A percentile compares a stretch with the other conserved stretches of the same genome.
phyloP scores from a whole-genome alignment of 2,113 vertebrate genomes.

The Pseudopodoces humilis region DNA sequence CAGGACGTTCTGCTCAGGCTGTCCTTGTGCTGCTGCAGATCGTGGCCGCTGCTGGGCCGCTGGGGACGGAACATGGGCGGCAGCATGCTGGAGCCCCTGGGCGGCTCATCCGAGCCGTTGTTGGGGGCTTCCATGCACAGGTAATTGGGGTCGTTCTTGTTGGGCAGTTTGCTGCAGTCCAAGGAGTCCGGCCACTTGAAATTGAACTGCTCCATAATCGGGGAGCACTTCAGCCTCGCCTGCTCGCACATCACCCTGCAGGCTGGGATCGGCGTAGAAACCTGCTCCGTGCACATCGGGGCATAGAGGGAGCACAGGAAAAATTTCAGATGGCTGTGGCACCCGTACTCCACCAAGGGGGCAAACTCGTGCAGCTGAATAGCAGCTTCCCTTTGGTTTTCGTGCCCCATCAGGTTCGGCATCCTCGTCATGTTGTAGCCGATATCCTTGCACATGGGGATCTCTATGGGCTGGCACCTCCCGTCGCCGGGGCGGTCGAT shows the following conservation, averaged over 20 bases:
- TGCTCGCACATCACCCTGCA: conserved; percentile 97
- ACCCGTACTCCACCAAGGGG: conserved; percentile 94
- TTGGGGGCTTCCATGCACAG: conserved; percentile 98
- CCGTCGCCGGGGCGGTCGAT: conserved; percentile 87
- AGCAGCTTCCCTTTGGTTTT: conserved; percentile 89
- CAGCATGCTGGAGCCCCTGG: conserved; percentile 85
- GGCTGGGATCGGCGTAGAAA: conserved; percentile 94
- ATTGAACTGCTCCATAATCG: conserved; percentile 93
- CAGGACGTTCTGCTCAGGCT: conserved; percentile 75
- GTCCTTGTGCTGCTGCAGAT: conserved; percentile 78
- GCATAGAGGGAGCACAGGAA: conserved; percentile 96
- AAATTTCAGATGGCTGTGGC: conserved; percentile 92
- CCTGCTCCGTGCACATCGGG: conserved; percentile 98
- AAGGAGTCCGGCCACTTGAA: conserved; percentile 95
- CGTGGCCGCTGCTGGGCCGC: conserved; percentile 80
- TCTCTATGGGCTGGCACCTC: conserved; percentile 90
- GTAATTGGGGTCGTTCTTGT: conserved; percentile 95
- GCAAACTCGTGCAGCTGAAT: conserved; percentile 94
- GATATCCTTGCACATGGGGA: conserved; percentile 95
- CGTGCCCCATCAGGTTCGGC: conserved; percentile 96
- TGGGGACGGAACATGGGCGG: conserved; percentile 87
- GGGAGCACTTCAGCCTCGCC: conserved; percentile 90
- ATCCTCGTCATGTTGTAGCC: conserved; percentile 98
- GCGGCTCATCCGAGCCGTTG: conserved; percentile 88
- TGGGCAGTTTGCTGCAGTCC: conserved; percentile 91